Percentiles rank a stretch among this genome's conserved stretches.
These are phyloP conservation scores for Spodoptera picta DNA, from an alignment of 2,888 invertebrate genomes.

Conservation along the genomic window DNA sequence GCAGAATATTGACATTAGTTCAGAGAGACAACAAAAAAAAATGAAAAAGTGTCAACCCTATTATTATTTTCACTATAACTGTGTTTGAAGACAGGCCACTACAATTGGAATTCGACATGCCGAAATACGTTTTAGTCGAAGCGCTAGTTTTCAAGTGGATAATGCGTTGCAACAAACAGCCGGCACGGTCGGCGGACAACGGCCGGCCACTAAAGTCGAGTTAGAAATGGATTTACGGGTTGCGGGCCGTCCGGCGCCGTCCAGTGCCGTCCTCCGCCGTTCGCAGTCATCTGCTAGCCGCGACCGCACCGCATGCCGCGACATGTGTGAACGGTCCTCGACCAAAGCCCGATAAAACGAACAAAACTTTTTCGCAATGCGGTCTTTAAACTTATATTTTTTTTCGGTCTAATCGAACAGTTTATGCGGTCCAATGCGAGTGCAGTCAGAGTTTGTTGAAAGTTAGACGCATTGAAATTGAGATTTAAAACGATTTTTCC, in stretches of 20 bases:
- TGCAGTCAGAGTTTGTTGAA: slow-evolving; percentile 43
- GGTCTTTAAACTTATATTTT: slow-evolving; percentile 80
- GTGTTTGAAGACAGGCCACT: slow-evolving; percentile 27
- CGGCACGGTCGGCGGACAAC: slow-evolving; percentile 61
- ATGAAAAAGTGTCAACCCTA: slow-evolving; percentile 4
- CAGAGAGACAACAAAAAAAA: slow-evolving; percentile 15
- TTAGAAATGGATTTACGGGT: slow-evolving; percentile 85
- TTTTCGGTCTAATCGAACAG: slow-evolving; percentile 69
- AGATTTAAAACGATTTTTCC: slow-evolving; percentile 36
- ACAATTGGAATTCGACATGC: slow-evolving; percentile 33
- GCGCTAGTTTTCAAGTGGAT: slow-evolving; percentile 61
- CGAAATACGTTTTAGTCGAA: slow-evolving; percentile 48
- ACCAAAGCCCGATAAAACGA: slow-evolving; percentile 70
- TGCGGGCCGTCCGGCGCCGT: slow-evolving; percentile 53
- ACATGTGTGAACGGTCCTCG: slow-evolving; percentile 77
- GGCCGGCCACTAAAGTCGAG: slow-evolving; percentile 75
- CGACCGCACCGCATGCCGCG: slow-evolving; percentile 69
- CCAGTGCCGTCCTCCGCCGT: slow-evolving; percentile 40
- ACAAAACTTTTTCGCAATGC: slow-evolving; percentile 84
- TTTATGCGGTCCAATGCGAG: slow-evolving; percentile 57
- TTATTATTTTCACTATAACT: slow-evolving; percentile 23
- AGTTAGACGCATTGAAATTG: slow-evolving; percentile 54
- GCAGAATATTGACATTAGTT: slow-evolving; percentile 29
- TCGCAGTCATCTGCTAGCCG: slow-evolving; percentile 47
- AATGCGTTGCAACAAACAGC: slow-evolving; percentile 74